A percentile compares a stretch with the other conserved stretches of the same genome.
Conservation (phyloP, 2,888 invertebrate genomes). For the Agriopis marginaria region DNA sequence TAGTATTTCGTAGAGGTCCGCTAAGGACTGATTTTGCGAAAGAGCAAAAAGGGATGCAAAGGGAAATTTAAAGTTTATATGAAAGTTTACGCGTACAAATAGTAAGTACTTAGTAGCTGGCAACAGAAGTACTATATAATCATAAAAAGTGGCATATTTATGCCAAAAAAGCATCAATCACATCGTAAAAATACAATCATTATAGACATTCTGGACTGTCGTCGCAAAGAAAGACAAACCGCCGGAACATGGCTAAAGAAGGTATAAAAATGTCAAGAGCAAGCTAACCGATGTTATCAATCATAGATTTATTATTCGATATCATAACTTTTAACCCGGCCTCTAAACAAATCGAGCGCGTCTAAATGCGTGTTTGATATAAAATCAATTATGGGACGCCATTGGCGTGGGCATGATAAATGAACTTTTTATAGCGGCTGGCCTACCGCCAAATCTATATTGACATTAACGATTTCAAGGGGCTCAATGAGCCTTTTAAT, state of each 20-base stretch:
- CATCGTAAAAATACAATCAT: too few species aligned
- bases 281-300: slow-evolving; percentile 31
- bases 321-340: slow-evolving; percentile 37
- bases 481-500: slow-evolving; percentile 42
- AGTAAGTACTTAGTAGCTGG: too few species aligned
- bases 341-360: slow-evolving; percentile 40
- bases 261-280: slow-evolving; percentile 5
- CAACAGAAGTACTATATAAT: too few species aligned
- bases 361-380: slow-evolving; percentile 52
- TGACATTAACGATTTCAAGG: slow-evolving; percentile 64
- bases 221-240: neutral
- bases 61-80: too few species aligned
- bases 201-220: neutral
- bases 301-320: slow-evolving; percentile 36
- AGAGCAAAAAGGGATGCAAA: too few species aligned
- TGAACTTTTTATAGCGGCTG: slow-evolving; percentile 66
- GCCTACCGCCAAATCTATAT: slow-evolving; percentile 68
- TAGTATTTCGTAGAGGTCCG: too few species aligned
- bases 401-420: slow-evolving; percentile 62
- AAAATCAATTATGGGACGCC: slow-evolving; percentile 62
- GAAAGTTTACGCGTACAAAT: too few species aligned
- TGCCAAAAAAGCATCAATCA: too few species aligned
- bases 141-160: too few species aligned
- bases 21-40: too few species aligned
- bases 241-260: neutral